These are phyloP conservation scores for Cichladusa arquata DNA, from an alignment of 2,113 vertebrate species.

Conservation along the genomic window DNA sequence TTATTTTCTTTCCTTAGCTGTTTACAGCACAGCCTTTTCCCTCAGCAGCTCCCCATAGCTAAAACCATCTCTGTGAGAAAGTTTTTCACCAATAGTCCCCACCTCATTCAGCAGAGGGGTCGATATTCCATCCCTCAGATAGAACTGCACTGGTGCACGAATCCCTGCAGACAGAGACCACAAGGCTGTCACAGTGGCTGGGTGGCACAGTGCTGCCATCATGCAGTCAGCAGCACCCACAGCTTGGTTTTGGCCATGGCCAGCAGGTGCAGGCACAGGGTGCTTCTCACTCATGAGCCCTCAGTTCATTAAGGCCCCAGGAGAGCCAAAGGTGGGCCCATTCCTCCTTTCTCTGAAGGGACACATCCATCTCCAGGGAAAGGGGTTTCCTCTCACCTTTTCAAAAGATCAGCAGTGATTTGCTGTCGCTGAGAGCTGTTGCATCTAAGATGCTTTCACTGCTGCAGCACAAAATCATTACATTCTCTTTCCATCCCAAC, in stretches of 20 bases:
- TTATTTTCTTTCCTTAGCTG: neutral
- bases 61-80: neutral
- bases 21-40: neutral
- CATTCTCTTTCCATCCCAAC: neutral
- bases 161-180: neutral
- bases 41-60: neutral
- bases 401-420: neutral
- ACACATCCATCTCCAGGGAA: neutral
- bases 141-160: neutral
- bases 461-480: neutral
- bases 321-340: neutral
- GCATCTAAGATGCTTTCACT: neutral
- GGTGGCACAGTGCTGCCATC: neutral
- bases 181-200: neutral
- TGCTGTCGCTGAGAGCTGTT: neutral
- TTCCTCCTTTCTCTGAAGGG: neutral
- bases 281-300: fast-evolving
- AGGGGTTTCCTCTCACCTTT: neutral
- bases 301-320: neutral
- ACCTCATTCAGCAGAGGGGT: neutral
- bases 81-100: neutral
- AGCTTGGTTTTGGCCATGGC: neutral
- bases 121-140: neutral
- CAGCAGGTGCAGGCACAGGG: fast-evolving
- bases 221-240: neutral